These are phyloP conservation scores for Drosophila pachea DNA, from an alignment of 1,140 invertebrate genomes.

Conservation along the genomic window DNA sequence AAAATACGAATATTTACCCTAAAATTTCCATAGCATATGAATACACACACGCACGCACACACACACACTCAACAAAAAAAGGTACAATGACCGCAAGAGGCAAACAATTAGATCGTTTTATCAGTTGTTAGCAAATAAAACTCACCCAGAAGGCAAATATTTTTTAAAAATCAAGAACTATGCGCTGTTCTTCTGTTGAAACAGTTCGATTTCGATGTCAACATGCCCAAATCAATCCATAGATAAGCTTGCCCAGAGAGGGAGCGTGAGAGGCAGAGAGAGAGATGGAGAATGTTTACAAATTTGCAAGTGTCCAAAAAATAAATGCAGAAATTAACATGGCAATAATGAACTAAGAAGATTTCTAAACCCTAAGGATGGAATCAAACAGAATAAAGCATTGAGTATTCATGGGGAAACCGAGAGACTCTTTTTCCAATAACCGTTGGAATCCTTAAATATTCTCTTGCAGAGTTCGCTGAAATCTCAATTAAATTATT, in stretches of 20 bases:
- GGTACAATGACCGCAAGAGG: slow-evolving; percentile 53
- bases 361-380: too few species aligned
- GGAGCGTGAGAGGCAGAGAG: too few species aligned
- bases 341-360: too few species aligned
- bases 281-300: too few species aligned
- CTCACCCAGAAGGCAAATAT: slow-evolving; percentile 51
- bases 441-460: too few species aligned
- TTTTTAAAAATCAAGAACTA: slow-evolving; percentile 47
- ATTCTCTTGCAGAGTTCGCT: too few species aligned
- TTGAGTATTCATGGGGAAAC: too few species aligned
- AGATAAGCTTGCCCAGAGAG: slow-evolving; percentile 33
- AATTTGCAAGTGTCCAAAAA: too few species aligned
- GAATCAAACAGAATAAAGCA: too few species aligned
- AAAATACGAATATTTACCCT: neutral
- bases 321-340: too few species aligned
- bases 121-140: slow-evolving; percentile 47
- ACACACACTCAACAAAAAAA: slow-evolving; percentile 18
- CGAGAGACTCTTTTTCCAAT: too few species aligned
- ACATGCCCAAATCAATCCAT: slow-evolving; percentile 15
- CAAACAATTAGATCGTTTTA: slow-evolving; percentile 53
- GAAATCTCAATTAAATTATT: too few species aligned
- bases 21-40: slow-evolving; percentile 46
- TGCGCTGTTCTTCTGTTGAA: slow-evolving; percentile 10
- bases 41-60: neutral
- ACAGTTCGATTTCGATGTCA: neutral